Evolutionary conservation across 2,888 invertebrate species (phyloP).

Genomic region (Erpobdella octoculata): DNA sequence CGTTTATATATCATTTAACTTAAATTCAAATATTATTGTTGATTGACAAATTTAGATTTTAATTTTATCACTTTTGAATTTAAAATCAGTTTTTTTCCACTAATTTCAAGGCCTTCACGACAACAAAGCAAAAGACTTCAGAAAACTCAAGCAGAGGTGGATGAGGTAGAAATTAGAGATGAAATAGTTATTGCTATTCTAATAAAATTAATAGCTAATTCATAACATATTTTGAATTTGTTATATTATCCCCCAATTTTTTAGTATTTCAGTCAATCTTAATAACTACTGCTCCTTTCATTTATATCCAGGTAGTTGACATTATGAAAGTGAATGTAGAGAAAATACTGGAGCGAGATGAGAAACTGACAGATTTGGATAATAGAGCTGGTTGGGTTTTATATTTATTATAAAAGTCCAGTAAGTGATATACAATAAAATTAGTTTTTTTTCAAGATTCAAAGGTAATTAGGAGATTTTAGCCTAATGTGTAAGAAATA

Average conservation of each 20-base stretch:
- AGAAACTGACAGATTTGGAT: slow-evolving; percentile 23
- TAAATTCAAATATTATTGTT: too few species aligned
- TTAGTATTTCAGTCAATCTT: too few species aligned
- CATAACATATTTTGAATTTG: too few species aligned
- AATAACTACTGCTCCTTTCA: neutral
- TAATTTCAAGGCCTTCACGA: neutral
- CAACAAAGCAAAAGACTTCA: neutral
- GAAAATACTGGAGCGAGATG: slow-evolving; percentile 28
- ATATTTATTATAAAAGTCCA: neutral
- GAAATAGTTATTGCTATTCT: neutral
- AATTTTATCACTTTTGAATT: too few species aligned
- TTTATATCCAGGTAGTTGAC: slow-evolving; percentile 26
- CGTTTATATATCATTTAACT: too few species aligned
- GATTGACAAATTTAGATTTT: neutral
- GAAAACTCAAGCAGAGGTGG: slow-evolving; percentile 17
- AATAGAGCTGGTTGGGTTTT: slow-evolving; percentile 20
- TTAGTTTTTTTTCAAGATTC: too few species aligned
- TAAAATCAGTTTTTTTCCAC: too few species aligned
- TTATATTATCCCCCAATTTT: too few species aligned
- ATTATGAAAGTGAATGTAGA: slow-evolving; percentile 28
- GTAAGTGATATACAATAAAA: too few species aligned
- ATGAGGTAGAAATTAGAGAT: slow-evolving; percentile 1
- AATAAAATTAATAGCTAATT: neutral
- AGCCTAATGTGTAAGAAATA: too few species aligned
- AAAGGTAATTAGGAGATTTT: too few species aligned